Percentiles rank a stretch among this genome's conserved stretches.
These are phyloP conservation scores for Philopotamus ludificatus DNA, from an alignment of 1,140 invertebrate species.

Conservation along the genomic window DNA sequence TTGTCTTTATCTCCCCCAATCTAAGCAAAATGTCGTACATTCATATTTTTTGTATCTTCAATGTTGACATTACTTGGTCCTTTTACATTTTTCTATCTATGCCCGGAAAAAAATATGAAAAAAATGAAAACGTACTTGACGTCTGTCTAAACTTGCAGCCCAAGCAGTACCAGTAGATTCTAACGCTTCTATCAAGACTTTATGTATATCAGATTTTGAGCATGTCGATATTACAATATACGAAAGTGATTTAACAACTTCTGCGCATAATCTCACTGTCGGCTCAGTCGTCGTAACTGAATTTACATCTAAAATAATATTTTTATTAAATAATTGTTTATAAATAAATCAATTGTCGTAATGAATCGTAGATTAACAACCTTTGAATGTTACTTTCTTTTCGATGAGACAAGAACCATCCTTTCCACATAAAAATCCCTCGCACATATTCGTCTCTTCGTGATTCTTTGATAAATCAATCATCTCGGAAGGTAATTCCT, in stretches of 20 bases:
- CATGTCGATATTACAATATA: constrained; percentile 61
- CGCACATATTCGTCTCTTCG: constrained; percentile 46
- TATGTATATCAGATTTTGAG: constrained; percentile 60
- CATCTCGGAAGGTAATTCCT: constrained; percentile 46
- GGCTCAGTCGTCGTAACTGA: constrained; percentile 19
- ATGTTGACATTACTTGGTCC: no score
- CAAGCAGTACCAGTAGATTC: constrained; percentile 61
- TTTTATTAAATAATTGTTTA: background rate
- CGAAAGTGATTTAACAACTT: constrained; percentile 57
- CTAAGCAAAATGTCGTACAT: no score
- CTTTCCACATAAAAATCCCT: constrained; percentile 61
- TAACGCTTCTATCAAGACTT: constrained; percentile 62
- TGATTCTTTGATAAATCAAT: constrained; percentile 22
- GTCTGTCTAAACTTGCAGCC: constrained; percentile 68
- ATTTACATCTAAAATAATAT: constrained; percentile 19
- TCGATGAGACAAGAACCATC: constrained; percentile 47
- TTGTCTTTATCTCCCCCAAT: no score
- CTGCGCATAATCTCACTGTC: constrained; percentile 30
- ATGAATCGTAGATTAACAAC: background rate
- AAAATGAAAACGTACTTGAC: constrained; percentile 61
- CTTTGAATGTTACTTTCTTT: constrained; percentile 36
- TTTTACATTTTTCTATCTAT: no score
- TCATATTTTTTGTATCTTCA: no score
- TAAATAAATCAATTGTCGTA: background rate
- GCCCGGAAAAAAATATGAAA: background rate